A percentile compares a stretch with the other conserved stretches of the same genome.
Conservation (phyloP, 2,797 vertebrate species). For the Melanotaenia pygmaea region DNA sequence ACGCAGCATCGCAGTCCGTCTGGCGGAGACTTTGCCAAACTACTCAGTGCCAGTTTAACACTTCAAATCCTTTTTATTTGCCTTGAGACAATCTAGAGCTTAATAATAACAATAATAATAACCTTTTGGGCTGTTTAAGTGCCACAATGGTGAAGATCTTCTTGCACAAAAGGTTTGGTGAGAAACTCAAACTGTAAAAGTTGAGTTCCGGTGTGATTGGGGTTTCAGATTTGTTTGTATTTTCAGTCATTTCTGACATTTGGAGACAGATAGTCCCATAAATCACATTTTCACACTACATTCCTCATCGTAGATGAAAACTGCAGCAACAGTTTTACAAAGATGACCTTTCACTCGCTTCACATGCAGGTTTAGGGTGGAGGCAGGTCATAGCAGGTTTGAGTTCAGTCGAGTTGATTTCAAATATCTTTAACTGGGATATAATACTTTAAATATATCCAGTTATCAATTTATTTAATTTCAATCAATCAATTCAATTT, state of each 20-base stretch:
- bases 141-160: conserved; percentile 40
- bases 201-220: conserved; percentile 44
- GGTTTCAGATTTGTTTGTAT: conserved; percentile 8
- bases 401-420: not conserved
- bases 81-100: conserved; percentile 84
- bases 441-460: not conserved
- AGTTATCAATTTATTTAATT: not conserved
- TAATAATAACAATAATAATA: conserved; percentile 31
- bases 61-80: conserved; percentile 66
- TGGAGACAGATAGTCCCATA: not conserved
- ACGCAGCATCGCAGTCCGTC: conserved; percentile 56
- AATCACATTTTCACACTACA: conserved; percentile 4
- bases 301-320: not conserved
- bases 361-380: not conserved
- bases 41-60: conserved; percentile 75
- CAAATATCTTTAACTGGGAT: not conserved
- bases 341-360: not conserved
- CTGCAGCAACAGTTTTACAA: conserved; percentile 8
- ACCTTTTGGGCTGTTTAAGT: conserved; percentile 32
- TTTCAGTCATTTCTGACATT: conserved; percentile 1
- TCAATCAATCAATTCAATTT: too few species aligned
- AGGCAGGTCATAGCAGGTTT: too few species aligned
- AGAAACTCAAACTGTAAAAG: conserved; percentile 33
- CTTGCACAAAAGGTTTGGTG: conserved; percentile 37
- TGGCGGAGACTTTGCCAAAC: conserved; percentile 70